Base-by-base conservation (phyloP, 2,888 invertebrate species). In the Drosophila falleni region DNA sequence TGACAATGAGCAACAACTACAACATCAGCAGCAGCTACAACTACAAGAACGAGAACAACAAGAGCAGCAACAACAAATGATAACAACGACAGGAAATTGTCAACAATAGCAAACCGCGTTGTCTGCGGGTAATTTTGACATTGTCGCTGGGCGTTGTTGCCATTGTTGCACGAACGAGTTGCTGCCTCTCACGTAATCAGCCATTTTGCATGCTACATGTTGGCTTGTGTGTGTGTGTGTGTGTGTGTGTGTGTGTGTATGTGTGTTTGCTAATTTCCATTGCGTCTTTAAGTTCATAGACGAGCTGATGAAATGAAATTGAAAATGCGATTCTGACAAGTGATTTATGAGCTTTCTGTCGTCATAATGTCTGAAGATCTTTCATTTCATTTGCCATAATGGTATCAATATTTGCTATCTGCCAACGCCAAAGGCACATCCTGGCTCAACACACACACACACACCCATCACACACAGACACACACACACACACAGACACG, bases 111-210 rank as follows among this genome's bases (percentile, higher is more conserved):
- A 70, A 71, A 70, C 62, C 74, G 77, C 80, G 72, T 63, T 70
- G 81, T 84, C 85, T 87, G 85, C 70, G 79, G 79, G 73, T 84
- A 84, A 87, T 78, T 87, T 66, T 67, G 73, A 78, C 75, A 78
- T 87, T 78, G 71, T 68, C 63, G 63, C 47, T 69, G 80, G 63
- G 51, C 54, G 84, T 55, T 74, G 54, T 71, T 65, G 37, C 42
- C 63, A 66, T 64, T 76, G 74, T 69, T 55, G 83, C 87, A 85
- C 76, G 87, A 74, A 55, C 69, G 74, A 74, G 58, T 79, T 87
- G 74, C 64, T 60, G 65, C 62, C 69, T 39, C 47, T 47, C 75
- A 68, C 79, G 68, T 87, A 84, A 74, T 81, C 83, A 75, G 66
- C 41, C 61, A 65, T 68, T 78, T 70, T 73, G 65, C 68, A 73